Evolutionary conservation across 2,113 vertebrate genomes (phyloP).

Genomic region (Toxotes chatareus): DNA sequence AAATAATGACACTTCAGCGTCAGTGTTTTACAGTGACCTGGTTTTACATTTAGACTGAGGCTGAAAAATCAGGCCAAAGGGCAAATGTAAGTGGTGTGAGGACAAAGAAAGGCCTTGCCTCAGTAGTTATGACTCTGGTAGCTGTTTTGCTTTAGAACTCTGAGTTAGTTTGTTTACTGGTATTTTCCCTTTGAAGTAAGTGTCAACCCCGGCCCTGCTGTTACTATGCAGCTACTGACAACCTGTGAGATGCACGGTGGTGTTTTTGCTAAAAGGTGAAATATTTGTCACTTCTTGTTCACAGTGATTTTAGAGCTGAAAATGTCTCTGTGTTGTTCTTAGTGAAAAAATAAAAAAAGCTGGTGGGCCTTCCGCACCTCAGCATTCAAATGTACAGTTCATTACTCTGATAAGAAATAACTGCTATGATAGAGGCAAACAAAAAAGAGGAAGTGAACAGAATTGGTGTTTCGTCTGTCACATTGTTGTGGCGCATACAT

Average conservation of each 20-base stretch:
- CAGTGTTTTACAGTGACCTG: slow-evolving; percentile 13
- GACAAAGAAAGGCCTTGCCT: slow-evolving; percentile 17
- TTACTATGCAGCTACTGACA: slow-evolving; percentile 45
- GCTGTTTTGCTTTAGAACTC: slow-evolving; percentile 2
- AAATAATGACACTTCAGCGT: neutral
- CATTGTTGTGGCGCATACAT: slow-evolving; percentile 26
- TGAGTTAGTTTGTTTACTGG: slow-evolving; percentile 23
- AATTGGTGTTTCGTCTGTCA: slow-evolving; percentile 1
- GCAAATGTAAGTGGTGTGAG: neutral
- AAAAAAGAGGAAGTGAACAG: neutral
- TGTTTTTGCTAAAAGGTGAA: slow-evolving; percentile 27
- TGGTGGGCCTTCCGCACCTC: too few species aligned
- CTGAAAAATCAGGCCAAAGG: slow-evolving; percentile 1
- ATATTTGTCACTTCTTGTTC: slow-evolving; percentile 29
- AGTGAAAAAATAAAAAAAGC: neutral
- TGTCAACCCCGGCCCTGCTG: slow-evolving; percentile 8
- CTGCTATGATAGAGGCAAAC: neutral
- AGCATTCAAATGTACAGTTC: neutral
- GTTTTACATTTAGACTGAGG: slow-evolving; percentile 13
- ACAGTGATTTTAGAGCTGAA: slow-evolving; percentile 25
- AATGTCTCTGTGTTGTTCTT: neutral
- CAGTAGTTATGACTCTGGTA: slow-evolving; percentile 32
- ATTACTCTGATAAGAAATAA: neutral
- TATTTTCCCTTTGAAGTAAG: slow-evolving; percentile 30
- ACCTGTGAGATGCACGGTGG: slow-evolving; percentile 35